Base-by-base conservation (phyloP, 2,797 vertebrate genomes). In the Mastacembelus armatus region DNA sequence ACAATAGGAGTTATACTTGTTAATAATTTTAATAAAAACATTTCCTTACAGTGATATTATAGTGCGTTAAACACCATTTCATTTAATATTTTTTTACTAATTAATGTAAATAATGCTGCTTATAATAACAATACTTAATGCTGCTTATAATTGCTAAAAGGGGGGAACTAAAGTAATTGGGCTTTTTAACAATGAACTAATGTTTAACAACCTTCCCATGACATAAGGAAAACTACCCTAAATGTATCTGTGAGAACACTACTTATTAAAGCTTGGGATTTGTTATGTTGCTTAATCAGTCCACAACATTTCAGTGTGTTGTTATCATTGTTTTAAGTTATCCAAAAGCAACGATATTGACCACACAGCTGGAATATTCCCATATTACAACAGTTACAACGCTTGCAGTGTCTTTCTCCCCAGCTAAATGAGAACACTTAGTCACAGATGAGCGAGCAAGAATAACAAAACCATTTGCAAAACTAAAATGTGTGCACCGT, bases 391-490 rank as follows among this genome's bases (percentile, higher is more conserved):
- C n/a, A 59, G 43, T 43, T 79, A 55, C 48, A 18, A 45, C n/a
- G 59, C 54, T 66, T 60, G 29, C 32, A 57, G 18, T 51, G 26
- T 66, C 45, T 48, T 51, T 56, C 10, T 61, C 35, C 21, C 39
- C 36, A 50, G 69, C 44, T 35, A 62, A 70, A 79, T 49, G 49
- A 58, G 27, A 58, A 48, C 43, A 61, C 16, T 81, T 70, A 68
- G 60, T 60, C 51, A 63, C 57, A 65, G 42, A 58, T 19, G 60
- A 72, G 36, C 50, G 48, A 51, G 60, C 54, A 70, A 61, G 50
- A 66, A 43, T 40, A 70, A 74, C 60, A 70, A 43, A 71, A 58
- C 51, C 26, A 63, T 49, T 83, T 67, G 52, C 40, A 44, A 54
- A 77, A 76, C 60, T 74, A 70, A 58, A 71, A 51, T 27, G 51